Base-by-base conservation (phyloP, 2,113 vertebrate species). In the Hydrolagus affinis region DNA sequence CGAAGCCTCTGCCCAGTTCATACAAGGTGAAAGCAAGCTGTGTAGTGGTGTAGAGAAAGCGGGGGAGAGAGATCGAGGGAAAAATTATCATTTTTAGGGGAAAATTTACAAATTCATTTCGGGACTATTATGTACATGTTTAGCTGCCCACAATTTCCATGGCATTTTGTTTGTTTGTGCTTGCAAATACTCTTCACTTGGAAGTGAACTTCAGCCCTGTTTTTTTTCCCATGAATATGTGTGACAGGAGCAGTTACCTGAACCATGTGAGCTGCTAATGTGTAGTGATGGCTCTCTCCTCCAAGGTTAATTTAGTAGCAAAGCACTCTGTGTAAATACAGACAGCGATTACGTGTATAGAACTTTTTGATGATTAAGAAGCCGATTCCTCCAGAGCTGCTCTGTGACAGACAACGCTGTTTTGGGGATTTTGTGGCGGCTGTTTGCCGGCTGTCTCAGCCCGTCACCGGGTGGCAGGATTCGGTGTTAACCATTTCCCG, bases 11-110 rank as follows among this genome's bases (percentile, higher is more conserved):
- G 87, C 90, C n/a, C 93, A 91, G 90, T 96, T 98, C 96, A 96
- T 96, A 98, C 95, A 97, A 99, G 98, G 97, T 99, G 98, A 99
- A 95, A 97, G 96, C 97, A 97, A 97, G 93, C 95, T 95, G 95
- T 95, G 94, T 98, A 98, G 96, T 96, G 96, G 94, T 94, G 91
- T 96, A 96, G 95, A 94, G 94, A 95, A 94, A 93, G 44, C 44
- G 44, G 59, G 75, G n/a, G 75, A 60, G 56, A 77, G 32, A 62
- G 72, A 56, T 44, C 44, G 74, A 74, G 92, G 92, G 91, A 94
- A 94, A 93, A 93, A 90, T 92, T 94, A 94, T 94, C 89, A 86
- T 87, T 90, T 88, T 88, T 90, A 90, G 89, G 85, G 60, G 88
- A 91, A 83, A 25, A 59, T 32, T 11, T 15, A 32, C 19, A 93